These are phyloP conservation scores for Anastatus disparis DNA, from an alignment of 1,140 invertebrate genomes.

Conservation along the genomic window DNA sequence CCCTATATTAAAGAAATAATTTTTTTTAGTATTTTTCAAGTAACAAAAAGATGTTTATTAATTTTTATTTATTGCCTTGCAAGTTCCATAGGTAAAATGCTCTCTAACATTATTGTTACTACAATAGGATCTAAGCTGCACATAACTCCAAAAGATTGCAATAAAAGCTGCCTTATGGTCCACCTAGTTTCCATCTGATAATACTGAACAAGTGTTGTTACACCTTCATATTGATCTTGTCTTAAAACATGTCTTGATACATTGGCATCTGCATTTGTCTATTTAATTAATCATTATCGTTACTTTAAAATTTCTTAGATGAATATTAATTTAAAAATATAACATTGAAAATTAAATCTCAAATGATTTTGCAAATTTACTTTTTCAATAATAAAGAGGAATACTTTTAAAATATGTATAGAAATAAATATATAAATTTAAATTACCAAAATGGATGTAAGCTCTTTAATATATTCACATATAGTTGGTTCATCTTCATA, in stretches of 20 bases:
- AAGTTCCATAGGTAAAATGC: conserved; percentile 87
- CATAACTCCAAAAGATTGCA: conserved; percentile 87
- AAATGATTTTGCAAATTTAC: too few species aligned
- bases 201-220: conserved; percentile 84
- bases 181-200: conserved; percentile 93
- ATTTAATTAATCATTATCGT: conserved; percentile 55
- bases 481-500: conserved; percentile 92
- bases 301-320: conserved; percentile 1
- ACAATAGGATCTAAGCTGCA: conserved; percentile 84
- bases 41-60: conserved; percentile 45
- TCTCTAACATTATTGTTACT: conserved; percentile 83
- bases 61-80: conserved; percentile 69
- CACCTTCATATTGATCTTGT: conserved; percentile 79
- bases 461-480: conserved; percentile 82
- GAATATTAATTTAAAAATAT: too few species aligned
- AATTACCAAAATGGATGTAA: conserved; percentile 86
- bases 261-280: conserved; percentile 87
- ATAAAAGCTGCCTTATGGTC: conserved; percentile 81
- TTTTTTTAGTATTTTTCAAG: conserved; percentile 4
- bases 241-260: conserved; percentile 82
- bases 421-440: background rate
- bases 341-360: too few species aligned
- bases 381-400: too few species aligned
- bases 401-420: too few species aligned
- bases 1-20: conserved; percentile 60